Base-by-base conservation (phyloP, 1,140 invertebrate genomes). In the Brachionus paranguensis region DNA sequence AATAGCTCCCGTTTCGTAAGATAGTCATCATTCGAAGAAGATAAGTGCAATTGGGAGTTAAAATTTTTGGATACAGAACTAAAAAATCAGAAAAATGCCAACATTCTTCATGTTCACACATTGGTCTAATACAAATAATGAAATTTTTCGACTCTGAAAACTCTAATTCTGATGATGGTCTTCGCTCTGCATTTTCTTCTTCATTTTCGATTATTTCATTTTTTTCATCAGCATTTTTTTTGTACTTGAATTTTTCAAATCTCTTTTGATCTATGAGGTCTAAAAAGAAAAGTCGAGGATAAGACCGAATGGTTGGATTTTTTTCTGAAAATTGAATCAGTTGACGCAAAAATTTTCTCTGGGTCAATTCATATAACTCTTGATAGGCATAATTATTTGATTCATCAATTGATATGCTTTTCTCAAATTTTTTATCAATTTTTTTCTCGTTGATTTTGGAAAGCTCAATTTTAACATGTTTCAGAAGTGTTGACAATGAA, bases 311-410 rank as follows among this genome's bases (percentile, higher is more conserved):
- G 33, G 37, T 83, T 14, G 45, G 87, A 86, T 41, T 86, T 85
- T 17, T 83, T 72, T 10, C 86, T 78, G 3, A 86, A 86, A 87
- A 89, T 27, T 86, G 76, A 33, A 83, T 85, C n/a, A 88, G 84
- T 84, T 88, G 87, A 8, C 87, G 84, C 8, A 88, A 84, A 76
- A 89, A 88, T 81, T 88, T 88, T 53, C 88, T 85, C 85, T 89
- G 88, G 0, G 87, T 87, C 43, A 89, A 83, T 84, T 89, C 88
- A 85, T 86, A 87, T 47, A 89, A 81, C 84, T 89, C 88, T 88
- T 89, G 78, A 72, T 17, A 76, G 11, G 72, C 72, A 24, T 45
- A 27, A 27, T 76, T 76, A 33, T 76, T 76, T 29, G 72, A 27
- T 4, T 76, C 72, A 33, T 10, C 6, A 3, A 14, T 68, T 41